Base-by-base conservation (phyloP, 1,140 invertebrate genomes). In the Saccostrea glomerata region DNA sequence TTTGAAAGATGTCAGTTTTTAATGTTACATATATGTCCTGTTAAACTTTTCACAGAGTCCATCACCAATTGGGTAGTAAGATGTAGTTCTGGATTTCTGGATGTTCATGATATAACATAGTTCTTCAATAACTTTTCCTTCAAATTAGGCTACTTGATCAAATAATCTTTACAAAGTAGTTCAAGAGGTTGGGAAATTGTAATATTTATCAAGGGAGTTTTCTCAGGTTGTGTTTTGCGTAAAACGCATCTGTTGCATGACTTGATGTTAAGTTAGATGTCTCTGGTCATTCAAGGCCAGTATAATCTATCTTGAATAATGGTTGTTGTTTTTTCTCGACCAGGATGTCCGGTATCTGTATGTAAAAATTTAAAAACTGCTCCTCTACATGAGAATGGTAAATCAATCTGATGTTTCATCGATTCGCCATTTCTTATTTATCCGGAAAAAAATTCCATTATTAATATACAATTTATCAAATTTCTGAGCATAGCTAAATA, bases 61-160 rank as follows among this genome's bases (percentile, higher is more conserved):
- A 60, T 60, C 4, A 85, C 86, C 73, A 56, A 47, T 17, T 73
- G 86, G 58, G n/a, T 87, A 77, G 47, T 92, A 94, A 17, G 93
- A 83, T 7, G 90, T 90, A 7, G 91, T 89, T 25, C 85, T 54
- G 15, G 77, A 84, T 82, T 90, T 90, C 40, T 82, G 12, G 25
- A 87, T 84, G 23, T 73, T 77, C 47, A 85, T 30, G 36, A 87
- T 85, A 11, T 73, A 15, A 85, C 83, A 84, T 1, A 87, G 47
- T 58, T 87, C 66, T 23, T 85, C 70, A 13, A 84, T 89, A n/a
- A 84, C 15, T 23, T 56, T 84, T 58, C 82, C 84, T 40, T 89
- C 86, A 56, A 89, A 87, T 56, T 89, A 84, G 15, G n/a, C 30
- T 20, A 85, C 88, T 23, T 89, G 88, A 84, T 89, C 13, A 86